Evolutionary conservation across 2,797 vertebrate genomes (phyloP).

Genomic region (Falco concolor): DNA sequence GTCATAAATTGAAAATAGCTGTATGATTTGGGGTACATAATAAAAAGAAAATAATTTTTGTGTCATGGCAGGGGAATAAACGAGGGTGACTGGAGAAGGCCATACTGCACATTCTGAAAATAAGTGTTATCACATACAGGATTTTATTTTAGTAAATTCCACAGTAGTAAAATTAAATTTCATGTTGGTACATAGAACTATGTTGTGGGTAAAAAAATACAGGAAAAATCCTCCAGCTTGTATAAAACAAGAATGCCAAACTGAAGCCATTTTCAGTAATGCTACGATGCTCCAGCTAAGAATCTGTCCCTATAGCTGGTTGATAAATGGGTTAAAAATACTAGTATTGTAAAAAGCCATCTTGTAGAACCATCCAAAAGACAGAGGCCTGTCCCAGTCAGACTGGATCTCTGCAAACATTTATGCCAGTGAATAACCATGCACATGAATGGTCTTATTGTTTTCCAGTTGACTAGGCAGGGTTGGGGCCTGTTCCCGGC

Average conservation of each 20-base stretch:
- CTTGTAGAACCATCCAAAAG: neutral
- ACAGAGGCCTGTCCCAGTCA: neutral
- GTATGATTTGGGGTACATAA: neutral
- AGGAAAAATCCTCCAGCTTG: neutral
- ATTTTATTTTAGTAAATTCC: neutral
- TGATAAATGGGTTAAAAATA: neutral
- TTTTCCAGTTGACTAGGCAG: conserved; percentile 30
- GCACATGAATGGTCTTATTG: conserved; percentile 51
- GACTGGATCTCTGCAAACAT: neutral
- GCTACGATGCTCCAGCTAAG: neutral
- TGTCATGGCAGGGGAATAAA: neutral
- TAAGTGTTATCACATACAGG: neutral
- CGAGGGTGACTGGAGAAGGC: neutral
- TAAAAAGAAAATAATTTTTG: neutral
- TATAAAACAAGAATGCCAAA: neutral
- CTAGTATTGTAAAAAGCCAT: neutral
- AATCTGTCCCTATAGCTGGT: neutral
- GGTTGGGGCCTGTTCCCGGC: neutral
- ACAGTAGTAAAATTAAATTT: neutral
- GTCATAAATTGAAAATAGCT: conserved; percentile 41
- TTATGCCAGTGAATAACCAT: conserved; percentile 39
- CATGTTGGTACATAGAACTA: neutral
- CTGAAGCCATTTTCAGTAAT: neutral
- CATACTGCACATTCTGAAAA: neutral
- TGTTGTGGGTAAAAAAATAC: neutral